Conservation (phyloP, 2,888 invertebrate species). For the Holacanthella duospinosa region DNA sequence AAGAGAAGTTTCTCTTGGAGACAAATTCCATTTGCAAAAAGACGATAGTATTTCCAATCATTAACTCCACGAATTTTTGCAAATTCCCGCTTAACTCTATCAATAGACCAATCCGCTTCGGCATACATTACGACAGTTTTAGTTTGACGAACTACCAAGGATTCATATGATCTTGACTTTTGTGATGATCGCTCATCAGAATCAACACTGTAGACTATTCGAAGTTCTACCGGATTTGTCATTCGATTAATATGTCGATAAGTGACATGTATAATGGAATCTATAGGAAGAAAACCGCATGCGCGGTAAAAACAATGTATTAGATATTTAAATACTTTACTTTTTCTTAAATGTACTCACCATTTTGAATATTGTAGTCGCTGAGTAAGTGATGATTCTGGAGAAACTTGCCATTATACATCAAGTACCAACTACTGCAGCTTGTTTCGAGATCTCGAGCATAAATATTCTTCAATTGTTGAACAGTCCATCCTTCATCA, state of each 20-base stretch:
- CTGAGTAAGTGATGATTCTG: not conserved
- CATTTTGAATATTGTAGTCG: constrained; percentile 2
- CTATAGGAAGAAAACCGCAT: not conserved
- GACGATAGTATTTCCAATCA: not conserved
- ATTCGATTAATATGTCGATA: not conserved
- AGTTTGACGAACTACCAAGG: not conserved
- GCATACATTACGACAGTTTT: not conserved
- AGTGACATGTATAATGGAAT: constrained; percentile 1
- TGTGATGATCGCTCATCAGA: not conserved
- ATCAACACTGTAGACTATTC: not conserved
- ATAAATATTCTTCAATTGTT: constrained; percentile 1
- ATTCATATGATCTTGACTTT: too few species aligned
- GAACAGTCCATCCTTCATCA: constrained; percentile 2
- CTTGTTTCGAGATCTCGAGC: not conserved
- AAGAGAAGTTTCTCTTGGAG: not conserved
- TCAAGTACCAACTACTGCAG: constrained; percentile 6
- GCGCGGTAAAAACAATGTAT: too few species aligned
- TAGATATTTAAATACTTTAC: too few species aligned
- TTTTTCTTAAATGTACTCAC: not conserved
- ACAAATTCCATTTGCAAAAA: not conserved
- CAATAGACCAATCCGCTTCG: constrained; percentile 7
- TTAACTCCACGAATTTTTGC: not conserved
- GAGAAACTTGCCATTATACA: constrained; percentile 1
- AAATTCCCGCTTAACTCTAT: constrained; percentile 2
- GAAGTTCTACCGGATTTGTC: constrained; percentile 3